Conservation (phyloP, 1,140 invertebrate species). For the Cyphomyrmex costatus region DNA sequence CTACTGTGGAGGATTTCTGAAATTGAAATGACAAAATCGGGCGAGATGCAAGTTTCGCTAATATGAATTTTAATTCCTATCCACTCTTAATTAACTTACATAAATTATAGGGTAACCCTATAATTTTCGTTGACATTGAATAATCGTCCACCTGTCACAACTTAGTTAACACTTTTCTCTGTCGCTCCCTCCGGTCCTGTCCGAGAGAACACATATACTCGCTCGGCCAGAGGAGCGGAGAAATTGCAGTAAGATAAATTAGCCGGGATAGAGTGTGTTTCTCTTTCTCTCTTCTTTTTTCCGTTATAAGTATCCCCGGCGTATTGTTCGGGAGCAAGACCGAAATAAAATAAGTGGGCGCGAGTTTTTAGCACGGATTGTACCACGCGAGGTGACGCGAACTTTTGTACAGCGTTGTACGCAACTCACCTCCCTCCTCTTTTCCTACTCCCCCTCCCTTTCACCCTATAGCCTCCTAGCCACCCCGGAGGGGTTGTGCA, state of each 20-base stretch:
- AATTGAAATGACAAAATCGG: conserved; percentile 68
- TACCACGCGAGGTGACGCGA: conserved; percentile 78
- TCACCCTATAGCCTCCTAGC: conserved; percentile 84
- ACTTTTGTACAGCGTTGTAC: conserved; percentile 85
- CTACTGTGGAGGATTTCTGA: conserved; percentile 62
- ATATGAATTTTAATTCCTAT: conserved; percentile 76
- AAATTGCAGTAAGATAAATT: conserved; percentile 74
- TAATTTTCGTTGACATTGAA: conserved; percentile 75
- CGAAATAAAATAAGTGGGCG: conserved; percentile 50
- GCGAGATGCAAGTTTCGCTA: conserved; percentile 50
- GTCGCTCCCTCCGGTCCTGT: not conserved
- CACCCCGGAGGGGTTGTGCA: conserved; percentile 81
- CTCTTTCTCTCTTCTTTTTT: not conserved
- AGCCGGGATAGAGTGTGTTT: conserved; percentile 41
- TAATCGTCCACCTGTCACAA: conserved; percentile 76
- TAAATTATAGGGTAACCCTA: conserved; percentile 64
- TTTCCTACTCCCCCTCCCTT: conserved; percentile 67
- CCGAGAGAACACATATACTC: conserved; percentile 30
- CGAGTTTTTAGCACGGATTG: conserved; percentile 75
- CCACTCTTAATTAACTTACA: conserved; percentile 72
- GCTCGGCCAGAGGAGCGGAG: conserved; percentile 47
- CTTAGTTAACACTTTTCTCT: conserved; percentile 64
- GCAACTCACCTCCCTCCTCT: conserved; percentile 81
- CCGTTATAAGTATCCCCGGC: conserved; percentile 43
- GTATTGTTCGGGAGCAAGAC: conserved; percentile 48